Percentiles rank a stretch among this genome's conserved stretches.
Evolutionary conservation across 2,797 vertebrate species (phyloP).

Genomic region (Gymnocypris eckloni): DNA sequence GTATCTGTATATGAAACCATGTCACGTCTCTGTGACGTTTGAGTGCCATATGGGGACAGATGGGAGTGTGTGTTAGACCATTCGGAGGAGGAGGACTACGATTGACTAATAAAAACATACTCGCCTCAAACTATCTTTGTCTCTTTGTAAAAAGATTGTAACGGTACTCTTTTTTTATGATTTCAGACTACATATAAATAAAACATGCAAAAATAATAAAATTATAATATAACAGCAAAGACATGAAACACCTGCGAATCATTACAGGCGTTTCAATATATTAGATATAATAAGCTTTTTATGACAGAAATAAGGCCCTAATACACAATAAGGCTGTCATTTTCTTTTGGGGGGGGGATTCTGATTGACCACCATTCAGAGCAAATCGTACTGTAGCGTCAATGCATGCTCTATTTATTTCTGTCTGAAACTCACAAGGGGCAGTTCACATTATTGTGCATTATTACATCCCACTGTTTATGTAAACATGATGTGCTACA

Average conservation of each 20-base stretch:
- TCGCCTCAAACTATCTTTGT: constrained; percentile 46
- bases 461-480: background rate
- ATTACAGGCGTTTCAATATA: too few relatives aligned
- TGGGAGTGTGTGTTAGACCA: constrained; percentile 48
- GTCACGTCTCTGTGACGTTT: constrained; percentile 46
- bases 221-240: too few relatives aligned
- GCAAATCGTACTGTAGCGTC: background rate
- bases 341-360: background rate
- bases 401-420: background rate
- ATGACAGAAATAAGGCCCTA: background rate
- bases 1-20: constrained; percentile 34
- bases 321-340: background rate
- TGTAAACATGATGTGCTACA: background rate
- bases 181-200: too few relatives aligned
- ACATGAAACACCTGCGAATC: too few relatives aligned
- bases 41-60: constrained; percentile 56
- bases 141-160: constrained; percentile 21
- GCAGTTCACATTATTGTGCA: background rate
- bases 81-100: constrained; percentile 35
- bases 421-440: background rate
- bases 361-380: background rate
- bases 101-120: constrained; percentile 63
- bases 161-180: too few relatives aligned
- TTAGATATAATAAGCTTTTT: background rate
- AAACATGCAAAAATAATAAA: too few relatives aligned